Percentiles rank a stretch among this genome's conserved stretches.
These are phyloP conservation scores for Gorsachius goisagi DNA, from an alignment of 2,113 vertebrate genomes.

Conservation along the genomic window DNA sequence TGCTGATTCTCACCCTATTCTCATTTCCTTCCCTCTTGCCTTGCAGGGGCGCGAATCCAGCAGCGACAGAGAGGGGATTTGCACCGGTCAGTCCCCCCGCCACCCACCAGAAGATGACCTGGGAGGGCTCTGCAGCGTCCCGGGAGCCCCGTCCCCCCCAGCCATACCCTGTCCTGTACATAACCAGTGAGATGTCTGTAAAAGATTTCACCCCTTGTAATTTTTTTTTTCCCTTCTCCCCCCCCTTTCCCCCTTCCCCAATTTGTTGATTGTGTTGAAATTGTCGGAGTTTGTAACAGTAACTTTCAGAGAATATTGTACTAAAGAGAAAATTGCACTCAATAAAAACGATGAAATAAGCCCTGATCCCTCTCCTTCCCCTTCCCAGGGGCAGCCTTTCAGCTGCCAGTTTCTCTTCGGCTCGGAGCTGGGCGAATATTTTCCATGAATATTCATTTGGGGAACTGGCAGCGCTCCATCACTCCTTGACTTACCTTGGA, in stretches of 20 bases:
- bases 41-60: conserved; percentile 17
- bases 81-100: background rate
- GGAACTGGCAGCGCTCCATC: background rate
- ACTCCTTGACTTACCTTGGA: background rate
- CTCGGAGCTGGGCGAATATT: background rate
- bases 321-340: conserved; percentile 81
- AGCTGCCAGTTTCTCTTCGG: background rate
- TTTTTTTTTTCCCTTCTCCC: background rate
- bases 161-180: conserved; percentile 40
- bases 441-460: conserved; percentile 19
- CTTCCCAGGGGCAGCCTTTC: conserved; percentile 39
- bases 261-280: conserved; percentile 78
- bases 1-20: background rate
- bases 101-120: background rate
- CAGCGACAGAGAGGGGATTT: background rate
- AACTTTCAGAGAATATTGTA: conserved; percentile 77
- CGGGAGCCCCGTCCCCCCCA: background rate
- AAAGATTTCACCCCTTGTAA: conserved; percentile 58
- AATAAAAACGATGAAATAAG: conserved; percentile 78
- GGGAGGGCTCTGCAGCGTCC: background rate
- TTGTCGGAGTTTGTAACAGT: conserved; percentile 80
- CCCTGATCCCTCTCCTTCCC: background rate
- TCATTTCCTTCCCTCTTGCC: background rate
- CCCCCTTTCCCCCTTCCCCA: background rate
- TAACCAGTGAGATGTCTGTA: conserved; percentile 65